Evolutionary conservation across 2,888 invertebrate genomes (phyloP), one percentile per base, ranked within the genome.

Genomic region (Aspidapion aeneum): DNA sequence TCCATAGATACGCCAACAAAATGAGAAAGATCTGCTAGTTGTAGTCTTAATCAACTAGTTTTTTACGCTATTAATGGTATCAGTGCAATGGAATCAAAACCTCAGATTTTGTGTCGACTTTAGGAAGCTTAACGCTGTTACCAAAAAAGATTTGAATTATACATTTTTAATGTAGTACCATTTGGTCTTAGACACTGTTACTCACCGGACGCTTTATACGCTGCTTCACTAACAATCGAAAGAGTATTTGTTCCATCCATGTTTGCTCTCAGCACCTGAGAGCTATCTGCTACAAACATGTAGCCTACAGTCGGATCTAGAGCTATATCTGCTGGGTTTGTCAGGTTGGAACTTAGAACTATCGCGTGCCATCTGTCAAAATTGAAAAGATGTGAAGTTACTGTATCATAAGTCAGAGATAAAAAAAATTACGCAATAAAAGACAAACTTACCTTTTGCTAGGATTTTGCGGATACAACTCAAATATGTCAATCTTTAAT

Each of bases 401-500:
- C n/a, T n/a, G n/a, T n/a, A n/a, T n/a, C 35, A 3, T 35, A 35
- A 35, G 35, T 35, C 35, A n/a, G n/a, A n/a, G n/a, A n/a, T n/a
- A n/a, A n/a, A n/a, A n/a, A n/a, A n/a, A n/a, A n/a, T n/a, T 35
- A 35, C 35, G 35, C 12, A 12, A 35, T 7, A 12, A 35, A 35
- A 35, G 3, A 35, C 12, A 35, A 3, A 3, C 35, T 35, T 35
- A 35, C 35, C 35, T 35, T 35, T 35, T 35, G 35, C 12, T 35
- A 7, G 35, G 35, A 35, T 12, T 35, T 12, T 35, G 35, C 35
- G 35, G 35, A 1, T 90, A 90, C 70, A 96, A 82, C 78, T 96
- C 95, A 76, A 96, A 94, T 0, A 98, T 91, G 77, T 97, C 97
- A 63, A 99, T 90, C 82, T 94, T 95, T 78, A 96, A 94, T 0